phyloP scores from a whole-genome alignment of 2,888 invertebrate genomes.

The Julus scanicus region DNA sequence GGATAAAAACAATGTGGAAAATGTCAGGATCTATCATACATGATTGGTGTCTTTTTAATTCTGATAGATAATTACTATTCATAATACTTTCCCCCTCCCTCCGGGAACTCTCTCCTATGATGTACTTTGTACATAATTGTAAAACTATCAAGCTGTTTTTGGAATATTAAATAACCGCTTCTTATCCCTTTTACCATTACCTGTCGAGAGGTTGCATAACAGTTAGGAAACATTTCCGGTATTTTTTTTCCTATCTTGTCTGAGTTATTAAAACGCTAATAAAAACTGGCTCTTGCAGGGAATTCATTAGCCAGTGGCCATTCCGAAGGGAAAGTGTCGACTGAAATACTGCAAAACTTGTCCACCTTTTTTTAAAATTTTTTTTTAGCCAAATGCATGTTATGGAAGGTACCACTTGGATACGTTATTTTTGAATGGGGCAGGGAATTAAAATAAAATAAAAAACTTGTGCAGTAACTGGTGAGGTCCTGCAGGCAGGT shows the following conservation, averaged over 20 bases:
- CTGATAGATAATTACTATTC: too few species aligned
- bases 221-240: neutral
- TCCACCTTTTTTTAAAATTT: neutral
- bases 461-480: neutral
- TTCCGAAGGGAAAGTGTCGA: neutral
- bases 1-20: neutral
- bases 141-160: neutral
- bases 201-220: neutral
- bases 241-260: neutral
- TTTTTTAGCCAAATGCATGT: neutral
- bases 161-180: neutral
- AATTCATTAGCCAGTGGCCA: conserved; percentile 8
- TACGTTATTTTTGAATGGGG: neutral
- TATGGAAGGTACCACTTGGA: neutral
- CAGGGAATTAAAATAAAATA: neutral
- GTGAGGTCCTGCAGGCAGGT: neutral
- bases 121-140: neutral
- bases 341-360: neutral
- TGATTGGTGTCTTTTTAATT: neutral
- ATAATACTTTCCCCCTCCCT: too few species aligned
- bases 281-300: neutral
- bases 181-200: neutral
- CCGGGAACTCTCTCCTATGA: neutral
- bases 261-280: neutral
- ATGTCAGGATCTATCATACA: neutral